Percentiles rank a stretch among this genome's conserved stretches.
Evolutionary conservation across 2,113 vertebrate genomes (phyloP).

Genomic region (Vidua macroura): DNA sequence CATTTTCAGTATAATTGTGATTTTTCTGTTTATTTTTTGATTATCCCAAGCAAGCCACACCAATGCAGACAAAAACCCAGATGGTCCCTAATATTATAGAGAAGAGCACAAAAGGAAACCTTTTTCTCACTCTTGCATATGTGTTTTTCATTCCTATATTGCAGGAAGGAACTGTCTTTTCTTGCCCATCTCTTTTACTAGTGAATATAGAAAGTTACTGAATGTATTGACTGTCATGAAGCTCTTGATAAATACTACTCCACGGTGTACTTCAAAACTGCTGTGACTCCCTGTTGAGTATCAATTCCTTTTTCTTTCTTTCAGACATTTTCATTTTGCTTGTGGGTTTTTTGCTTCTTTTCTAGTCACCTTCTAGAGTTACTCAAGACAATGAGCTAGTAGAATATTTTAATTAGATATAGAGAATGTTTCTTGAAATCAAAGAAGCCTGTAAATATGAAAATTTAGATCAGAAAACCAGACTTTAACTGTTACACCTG

Average conservation of each 20-base stretch:
- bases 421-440: neutral
- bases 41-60: neutral
- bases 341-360: neutral
- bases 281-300: neutral
- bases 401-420: neutral
- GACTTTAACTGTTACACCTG: neutral
- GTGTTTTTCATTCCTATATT: neutral
- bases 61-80: neutral
- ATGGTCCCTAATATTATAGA: neutral
- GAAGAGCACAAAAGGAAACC: neutral
- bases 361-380: neutral
- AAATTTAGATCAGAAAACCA: neutral
- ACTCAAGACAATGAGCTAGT: neutral
- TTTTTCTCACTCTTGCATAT: neutral
- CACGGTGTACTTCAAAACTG: neutral
- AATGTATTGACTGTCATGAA: neutral
- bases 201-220: neutral
- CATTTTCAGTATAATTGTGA: neutral
- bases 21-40: neutral
- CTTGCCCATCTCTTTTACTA: neutral
- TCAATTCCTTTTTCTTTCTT: neutral
- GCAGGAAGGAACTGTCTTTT: neutral
- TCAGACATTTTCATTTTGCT: neutral
- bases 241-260: neutral
- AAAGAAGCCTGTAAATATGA: neutral